phyloP scores from a whole-genome alignment of 2,888 invertebrate species.

The Phengaris alcon region DNA sequence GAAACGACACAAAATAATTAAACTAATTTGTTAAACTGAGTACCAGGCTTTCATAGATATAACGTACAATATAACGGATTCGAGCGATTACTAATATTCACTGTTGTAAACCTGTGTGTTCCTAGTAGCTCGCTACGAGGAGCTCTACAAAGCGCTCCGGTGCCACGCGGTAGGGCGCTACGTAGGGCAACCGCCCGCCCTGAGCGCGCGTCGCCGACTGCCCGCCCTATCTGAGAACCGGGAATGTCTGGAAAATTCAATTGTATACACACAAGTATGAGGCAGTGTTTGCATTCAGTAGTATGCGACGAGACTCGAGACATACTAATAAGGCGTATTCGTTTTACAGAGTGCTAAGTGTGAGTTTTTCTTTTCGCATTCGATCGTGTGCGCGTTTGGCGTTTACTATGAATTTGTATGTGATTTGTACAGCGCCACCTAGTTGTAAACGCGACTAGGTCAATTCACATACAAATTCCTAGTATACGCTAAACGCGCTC shows the following conservation, averaged over 20 bases:
- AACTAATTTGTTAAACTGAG: not conserved
- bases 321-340: no score
- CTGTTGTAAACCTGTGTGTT: not conserved
- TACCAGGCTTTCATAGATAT: not conserved
- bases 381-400: no score
- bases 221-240: conserved; percentile 24
- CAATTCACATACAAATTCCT: no score
- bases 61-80: not conserved
- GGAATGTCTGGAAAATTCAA: not conserved
- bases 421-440: no score
- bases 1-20: not conserved
- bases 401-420: no score
- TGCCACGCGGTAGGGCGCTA: not conserved
- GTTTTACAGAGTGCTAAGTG: no score
- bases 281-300: no score
- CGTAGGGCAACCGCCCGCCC: conserved; percentile 42
- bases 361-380: no score
- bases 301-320: no score
- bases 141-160: not conserved
- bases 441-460: no score
- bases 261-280: not conserved
- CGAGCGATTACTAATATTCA: not conserved
- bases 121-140: conserved; percentile 2
- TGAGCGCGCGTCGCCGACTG: conserved; percentile 48
- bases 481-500: no score